Evolutionary conservation across 2,113 vertebrate species (phyloP).

Genomic region (Tretioscincus oriximinensis): DNA sequence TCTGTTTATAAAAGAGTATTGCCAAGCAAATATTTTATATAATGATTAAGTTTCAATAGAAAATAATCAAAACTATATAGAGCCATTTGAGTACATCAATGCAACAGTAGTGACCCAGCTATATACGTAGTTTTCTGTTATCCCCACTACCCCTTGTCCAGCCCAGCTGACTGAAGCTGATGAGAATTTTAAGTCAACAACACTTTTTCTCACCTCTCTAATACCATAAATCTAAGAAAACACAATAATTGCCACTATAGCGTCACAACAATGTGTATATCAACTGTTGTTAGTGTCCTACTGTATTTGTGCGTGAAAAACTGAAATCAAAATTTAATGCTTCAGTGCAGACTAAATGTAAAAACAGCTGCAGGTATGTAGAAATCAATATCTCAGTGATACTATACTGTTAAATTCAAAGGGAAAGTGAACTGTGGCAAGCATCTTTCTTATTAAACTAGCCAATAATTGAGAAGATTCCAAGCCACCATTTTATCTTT

Average conservation of each 20-base stretch:
- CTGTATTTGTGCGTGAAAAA: background rate
- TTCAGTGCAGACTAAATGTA: slow-evolving; percentile 11
- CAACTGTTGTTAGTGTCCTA: background rate
- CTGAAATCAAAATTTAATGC: background rate
- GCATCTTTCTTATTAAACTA: background rate
- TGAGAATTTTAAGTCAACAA: too few species aligned
- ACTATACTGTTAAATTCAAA: background rate
- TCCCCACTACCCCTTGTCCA: too few species aligned
- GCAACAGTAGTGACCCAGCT: too few species aligned
- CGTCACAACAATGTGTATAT: background rate
- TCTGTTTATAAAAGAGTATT: background rate
- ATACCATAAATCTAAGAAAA: background rate
- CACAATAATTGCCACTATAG: too few species aligned
- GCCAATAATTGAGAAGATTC: background rate
- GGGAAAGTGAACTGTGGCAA: background rate
- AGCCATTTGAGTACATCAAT: too few species aligned
- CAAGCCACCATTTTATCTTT: slow-evolving; percentile 5
- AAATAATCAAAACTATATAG: too few species aligned
- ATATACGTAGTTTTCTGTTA: too few species aligned
- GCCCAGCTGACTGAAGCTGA: too few species aligned
- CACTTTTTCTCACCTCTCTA: background rate
- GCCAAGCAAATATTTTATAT: background rate
- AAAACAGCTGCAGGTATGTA: background rate
- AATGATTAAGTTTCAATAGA: too few species aligned
- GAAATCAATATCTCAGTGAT: slow-evolving; percentile 7